A percentile compares a stretch with the other conserved stretches of the same genome.
These are phyloP conservation scores for Drosophila asahinai DNA, from an alignment of 1,140 invertebrate genomes.

Conservation along the genomic window DNA sequence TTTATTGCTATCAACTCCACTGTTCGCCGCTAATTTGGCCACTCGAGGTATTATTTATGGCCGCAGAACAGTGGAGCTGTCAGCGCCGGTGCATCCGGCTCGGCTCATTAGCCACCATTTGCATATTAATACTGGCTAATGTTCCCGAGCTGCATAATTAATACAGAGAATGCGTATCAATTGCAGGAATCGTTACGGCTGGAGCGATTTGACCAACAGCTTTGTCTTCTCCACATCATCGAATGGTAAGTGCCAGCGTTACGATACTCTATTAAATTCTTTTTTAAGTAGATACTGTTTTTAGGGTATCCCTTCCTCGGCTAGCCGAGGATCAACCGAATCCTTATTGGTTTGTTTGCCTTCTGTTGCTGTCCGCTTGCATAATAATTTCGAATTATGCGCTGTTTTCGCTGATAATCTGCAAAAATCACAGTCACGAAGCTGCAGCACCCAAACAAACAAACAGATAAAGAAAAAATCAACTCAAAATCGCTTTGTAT, in stretches of 20 bases:
- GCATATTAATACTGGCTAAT: conserved; percentile 65
- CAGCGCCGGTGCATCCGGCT: conserved; percentile 1
- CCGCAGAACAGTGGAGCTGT: conserved; percentile 4
- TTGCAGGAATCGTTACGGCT: conserved; percentile 87
- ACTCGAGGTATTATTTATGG: conserved; percentile 36
- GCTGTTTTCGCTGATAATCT: conserved; percentile 67
- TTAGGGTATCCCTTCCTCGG: conserved; percentile 13
- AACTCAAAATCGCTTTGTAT: conserved; percentile 43
- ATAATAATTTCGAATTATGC: conserved; percentile 81
- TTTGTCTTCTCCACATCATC: conserved; percentile 87
- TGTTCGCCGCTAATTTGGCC: conserved; percentile 19
- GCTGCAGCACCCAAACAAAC: conserved; percentile 37
- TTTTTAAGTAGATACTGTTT: no score
- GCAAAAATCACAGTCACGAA: conserved; percentile 67
- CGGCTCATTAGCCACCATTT: conserved; percentile 57
- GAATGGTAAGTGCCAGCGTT: conserved; percentile 82
- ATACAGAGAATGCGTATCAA: conserved; percentile 40
- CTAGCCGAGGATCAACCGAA: conserved; percentile 12
- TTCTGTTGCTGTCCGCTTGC: conserved; percentile 65
- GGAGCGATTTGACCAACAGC: conserved; percentile 87
- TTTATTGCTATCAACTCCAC: background rate
- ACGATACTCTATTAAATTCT: no score
- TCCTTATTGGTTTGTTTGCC: conserved; percentile 27
- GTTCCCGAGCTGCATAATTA: conserved; percentile 51
- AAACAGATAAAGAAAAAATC: conserved; percentile 8